Percentiles rank a stretch among this genome's conserved stretches.
Conservation (phyloP, 2,113 vertebrate species). For the Puffinus mauretanicus region DNA sequence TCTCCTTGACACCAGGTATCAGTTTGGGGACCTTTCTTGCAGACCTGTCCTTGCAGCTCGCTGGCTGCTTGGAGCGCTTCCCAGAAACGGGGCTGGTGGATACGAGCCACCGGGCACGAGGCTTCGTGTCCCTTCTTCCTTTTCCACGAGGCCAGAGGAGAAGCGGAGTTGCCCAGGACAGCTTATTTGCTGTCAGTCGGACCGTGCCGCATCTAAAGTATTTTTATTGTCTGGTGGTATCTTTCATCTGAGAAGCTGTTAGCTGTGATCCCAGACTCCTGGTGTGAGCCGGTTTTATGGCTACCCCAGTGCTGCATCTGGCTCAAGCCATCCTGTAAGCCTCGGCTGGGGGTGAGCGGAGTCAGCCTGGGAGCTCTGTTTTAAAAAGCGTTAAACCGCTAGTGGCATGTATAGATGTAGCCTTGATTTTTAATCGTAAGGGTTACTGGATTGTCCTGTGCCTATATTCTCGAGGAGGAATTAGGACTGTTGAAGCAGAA, state of each 20-base stretch:
- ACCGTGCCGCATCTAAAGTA: no score
- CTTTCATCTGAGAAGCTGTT: not conserved
- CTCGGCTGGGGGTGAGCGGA: not conserved
- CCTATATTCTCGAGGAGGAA: not conserved
- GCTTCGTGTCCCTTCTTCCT: not conserved
- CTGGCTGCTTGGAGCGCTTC: not conserved
- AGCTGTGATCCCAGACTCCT: not conserved
- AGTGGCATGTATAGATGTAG: not conserved
- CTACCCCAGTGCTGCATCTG: not conserved
- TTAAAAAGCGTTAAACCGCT: not conserved
- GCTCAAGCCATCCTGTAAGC: not conserved
- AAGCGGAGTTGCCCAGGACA: not conserved
- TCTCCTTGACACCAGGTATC: not conserved
- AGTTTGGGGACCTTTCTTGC: not conserved
- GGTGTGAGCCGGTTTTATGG: not conserved
- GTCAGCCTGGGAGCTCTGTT: no score
- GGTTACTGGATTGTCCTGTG: not conserved
- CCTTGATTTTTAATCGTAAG: not conserved
- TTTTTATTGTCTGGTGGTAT: not conserved
- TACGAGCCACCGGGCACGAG: accelerated
- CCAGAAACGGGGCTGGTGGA: not conserved
- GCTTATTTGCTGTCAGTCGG: not conserved
- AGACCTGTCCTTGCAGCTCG: not conserved
- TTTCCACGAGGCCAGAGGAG: accelerated
- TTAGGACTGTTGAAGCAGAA: not conserved